A percentile compares a stretch with the other conserved stretches of the same genome.
Evolutionary conservation across 2,113 vertebrate genomes (phyloP).

Genomic region (Hippotragus niger): DNA sequence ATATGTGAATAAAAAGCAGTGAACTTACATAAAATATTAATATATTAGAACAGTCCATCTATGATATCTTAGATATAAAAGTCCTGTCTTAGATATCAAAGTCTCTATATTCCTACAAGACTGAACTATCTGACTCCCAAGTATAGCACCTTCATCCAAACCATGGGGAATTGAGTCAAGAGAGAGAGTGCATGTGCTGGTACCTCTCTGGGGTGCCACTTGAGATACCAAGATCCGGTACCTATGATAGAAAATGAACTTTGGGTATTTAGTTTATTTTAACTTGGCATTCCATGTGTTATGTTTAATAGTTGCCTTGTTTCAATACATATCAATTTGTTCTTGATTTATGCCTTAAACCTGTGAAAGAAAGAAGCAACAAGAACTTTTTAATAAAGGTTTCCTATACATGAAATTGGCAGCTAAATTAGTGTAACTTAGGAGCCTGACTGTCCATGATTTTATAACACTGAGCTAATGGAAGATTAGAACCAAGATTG

Average conservation of each 20-base stretch:
- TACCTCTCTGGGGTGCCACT: not conserved
- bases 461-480: not conserved
- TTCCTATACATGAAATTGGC: not conserved
- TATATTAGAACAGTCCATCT: slow-evolving; percentile 33
- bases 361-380: not conserved
- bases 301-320: not conserved
- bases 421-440: not conserved
- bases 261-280: not conserved
- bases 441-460: not conserved
- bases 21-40: slow-evolving; percentile 54
- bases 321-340: not conserved
- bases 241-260: not conserved
- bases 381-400: not conserved
- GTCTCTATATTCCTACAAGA: slow-evolving; percentile 33
- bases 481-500: not conserved
- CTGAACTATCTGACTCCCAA: not conserved
- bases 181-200: accelerated
- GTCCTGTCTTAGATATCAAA: slow-evolving; percentile 38
- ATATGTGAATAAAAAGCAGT: not conserved
- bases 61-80: slow-evolving; percentile 6
- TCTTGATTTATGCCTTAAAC: not conserved
- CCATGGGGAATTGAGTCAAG: not conserved
- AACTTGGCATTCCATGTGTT: not conserved
- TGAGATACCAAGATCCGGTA: not conserved
- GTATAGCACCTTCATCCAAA: not conserved